Percentiles rank a stretch among this genome's conserved stretches.
Evolutionary conservation across 2,113 vertebrate genomes (phyloP).

Genomic region (Dolichallabes microphthalmus): DNA sequence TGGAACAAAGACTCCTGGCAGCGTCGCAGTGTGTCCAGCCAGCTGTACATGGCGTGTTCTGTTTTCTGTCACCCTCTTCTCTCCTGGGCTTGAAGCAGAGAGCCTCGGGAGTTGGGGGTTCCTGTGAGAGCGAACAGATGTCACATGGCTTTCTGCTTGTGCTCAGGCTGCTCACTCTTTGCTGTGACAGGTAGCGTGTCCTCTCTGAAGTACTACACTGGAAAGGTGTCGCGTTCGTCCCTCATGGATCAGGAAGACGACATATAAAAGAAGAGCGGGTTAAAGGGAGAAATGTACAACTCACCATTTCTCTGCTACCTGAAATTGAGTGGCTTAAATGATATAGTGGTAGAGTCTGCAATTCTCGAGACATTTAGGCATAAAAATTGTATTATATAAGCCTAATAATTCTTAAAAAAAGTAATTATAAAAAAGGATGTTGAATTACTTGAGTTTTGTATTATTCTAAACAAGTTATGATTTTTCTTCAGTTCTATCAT

Average conservation of each 20-base stretch:
- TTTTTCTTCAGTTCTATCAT: neutral
- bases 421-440: neutral
- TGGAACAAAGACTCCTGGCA: constrained; percentile 53
- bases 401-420: no score
- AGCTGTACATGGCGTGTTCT: constrained; percentile 49
- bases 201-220: constrained; percentile 61
- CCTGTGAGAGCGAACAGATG: constrained; percentile 72
- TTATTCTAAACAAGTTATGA: neutral
- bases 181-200: constrained; percentile 66
- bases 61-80: constrained; percentile 62
- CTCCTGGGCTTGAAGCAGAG: constrained; percentile 62
- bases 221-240: constrained; percentile 48
- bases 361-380: neutral
- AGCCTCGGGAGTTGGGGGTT: constrained; percentile 67
- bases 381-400: neutral
- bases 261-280: constrained; percentile 29
- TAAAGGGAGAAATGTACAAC: neutral
- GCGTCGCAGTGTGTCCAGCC: constrained; percentile 42
- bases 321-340: neutral
- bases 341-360: neutral
- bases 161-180: constrained; percentile 44
- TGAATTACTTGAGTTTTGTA: neutral
- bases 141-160: constrained; percentile 67
- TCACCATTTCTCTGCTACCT: neutral
- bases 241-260: constrained; percentile 54